Evolutionary conservation across 2,888 invertebrate species (phyloP), one percentile per base, ranked within the genome.

Genomic region (Biston betularia): DNA sequence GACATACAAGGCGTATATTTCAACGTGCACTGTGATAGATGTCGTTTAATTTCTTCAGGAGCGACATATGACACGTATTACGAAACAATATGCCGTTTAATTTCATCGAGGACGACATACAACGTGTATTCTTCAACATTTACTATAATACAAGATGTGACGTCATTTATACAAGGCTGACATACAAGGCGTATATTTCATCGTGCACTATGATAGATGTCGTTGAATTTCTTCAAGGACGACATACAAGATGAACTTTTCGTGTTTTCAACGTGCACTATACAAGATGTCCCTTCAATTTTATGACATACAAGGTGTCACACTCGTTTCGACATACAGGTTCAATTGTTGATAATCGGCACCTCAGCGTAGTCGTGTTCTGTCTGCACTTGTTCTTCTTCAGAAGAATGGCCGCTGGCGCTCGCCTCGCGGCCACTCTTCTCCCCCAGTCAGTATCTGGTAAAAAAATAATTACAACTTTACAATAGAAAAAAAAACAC

Each of bases 391-490:
- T 83, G 82, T 34, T 91, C 92, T 12, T 90, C 91, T 44, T 90
- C 91, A 55, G 90, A 91, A 89, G 93, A 92, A 86, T 92, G 91
- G 79, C 85, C 87, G 84, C 89, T 86, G 74, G 84, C 75, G 76
- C 86, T 85, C 68, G 85, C 79, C 14, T 87, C 77, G 77, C 87
- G 87, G 78, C 86, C 93, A 93, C 85, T 88, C 91, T 91, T 90
- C 85, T 89, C 87, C 84, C 86, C 81, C 85, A 89, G 92, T 93
- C 93, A 93, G 92, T 93, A 93, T 78, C 93, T 93, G 79, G 42
- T 24, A 68, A 5, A n/a, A n/a, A n/a, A n/a, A n/a, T n/a, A n/a
- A n/a, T n/a, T n/a, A n/a, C n/a, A n/a, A n/a, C n/a, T n/a, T n/a
- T n/a, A n/a, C n/a, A n/a, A 6, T 40, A 73, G 60, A 59, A 34